A percentile compares a stretch with the other conserved stretches of the same genome.
phyloP scores from a whole-genome alignment of 2,113 vertebrate genomes.

The Plecotus auritus region DNA sequence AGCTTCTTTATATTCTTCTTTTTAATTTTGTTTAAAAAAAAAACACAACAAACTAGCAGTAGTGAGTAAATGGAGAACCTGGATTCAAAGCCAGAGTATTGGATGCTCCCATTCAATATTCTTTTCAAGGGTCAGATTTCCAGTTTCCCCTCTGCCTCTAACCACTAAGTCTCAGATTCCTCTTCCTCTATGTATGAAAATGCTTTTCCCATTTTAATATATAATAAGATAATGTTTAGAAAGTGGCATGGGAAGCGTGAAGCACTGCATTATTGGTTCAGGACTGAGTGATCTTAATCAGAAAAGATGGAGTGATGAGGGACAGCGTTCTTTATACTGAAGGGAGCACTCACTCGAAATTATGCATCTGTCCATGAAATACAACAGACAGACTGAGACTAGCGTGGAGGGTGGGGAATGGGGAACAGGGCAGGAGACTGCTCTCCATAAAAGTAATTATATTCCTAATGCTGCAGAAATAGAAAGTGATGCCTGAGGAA shows the following conservation, averaged over 20 bases:
- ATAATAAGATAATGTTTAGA: background rate
- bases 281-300: conserved; percentile 30
- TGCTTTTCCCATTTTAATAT: background rate
- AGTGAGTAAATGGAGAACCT: background rate
- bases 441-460: background rate
- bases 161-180: background rate
- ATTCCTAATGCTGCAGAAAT: background rate
- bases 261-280: background rate
- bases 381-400: background rate
- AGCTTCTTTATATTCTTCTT: background rate
- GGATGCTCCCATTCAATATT: background rate
- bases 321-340: background rate
- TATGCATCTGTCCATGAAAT: background rate
- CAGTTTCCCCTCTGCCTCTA: background rate
- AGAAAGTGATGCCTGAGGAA: background rate
- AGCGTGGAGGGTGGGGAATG: background rate
- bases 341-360: background rate
- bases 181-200: background rate
- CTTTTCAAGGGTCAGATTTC: background rate
- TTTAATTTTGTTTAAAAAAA: background rate
- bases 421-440: background rate
- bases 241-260: background rate
- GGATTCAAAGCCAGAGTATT: background rate
- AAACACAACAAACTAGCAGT: background rate
- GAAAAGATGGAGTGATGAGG: conserved; percentile 34